Evolutionary conservation across 2,113 vertebrate genomes (phyloP), one percentile per base, ranked within the genome.

Genomic region (Psilopogon haemacephalus): DNA sequence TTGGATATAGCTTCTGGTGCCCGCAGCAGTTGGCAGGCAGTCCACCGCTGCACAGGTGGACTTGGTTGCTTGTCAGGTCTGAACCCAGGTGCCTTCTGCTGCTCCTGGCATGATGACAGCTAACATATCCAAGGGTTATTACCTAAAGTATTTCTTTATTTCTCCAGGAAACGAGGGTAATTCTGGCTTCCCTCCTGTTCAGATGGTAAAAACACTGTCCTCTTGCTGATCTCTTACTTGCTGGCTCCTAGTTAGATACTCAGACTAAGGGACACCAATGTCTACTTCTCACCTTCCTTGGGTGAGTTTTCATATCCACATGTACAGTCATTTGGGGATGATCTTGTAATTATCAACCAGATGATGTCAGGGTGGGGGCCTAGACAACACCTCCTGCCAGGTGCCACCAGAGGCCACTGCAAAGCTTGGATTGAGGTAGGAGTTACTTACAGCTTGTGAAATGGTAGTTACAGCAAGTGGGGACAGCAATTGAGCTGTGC

Each of bases 391-490:
- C 28, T 60, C 21, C 55, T 73, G 28, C 26, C 56, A 42, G 9
- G 18, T 46, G n/a, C n/a, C 63, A 67, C 24, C 65, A 37, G 24
- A 58, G 20, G 35, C 28, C 24, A 6, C 32, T 68, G 62, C 46
- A 42, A 46, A 75, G 72, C 20, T 28, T 71, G 19, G 14, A 2
- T 2, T 38, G 52, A 28, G 4, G 2, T 82, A 30, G 13, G 2
- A 0, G 1, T 88, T n/a, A 20, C 48, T 62, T 81, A 60, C 27
- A 78, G 42, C 32, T 8, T 28, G 15, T 15, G 3, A 2, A 8
- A 2, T 23, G 2, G 7, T 40, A 15, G 27, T 13, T 63, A 5
- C 0, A 1, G 21, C 4, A 12, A 1, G 3, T 18, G 1, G 1
- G 1, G 15, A 6, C 14, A 80, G 24, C 17, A 44, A 2, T 1